phyloP scores from a whole-genome alignment of 2,888 invertebrate species.

The Argyresthia albistria region DNA sequence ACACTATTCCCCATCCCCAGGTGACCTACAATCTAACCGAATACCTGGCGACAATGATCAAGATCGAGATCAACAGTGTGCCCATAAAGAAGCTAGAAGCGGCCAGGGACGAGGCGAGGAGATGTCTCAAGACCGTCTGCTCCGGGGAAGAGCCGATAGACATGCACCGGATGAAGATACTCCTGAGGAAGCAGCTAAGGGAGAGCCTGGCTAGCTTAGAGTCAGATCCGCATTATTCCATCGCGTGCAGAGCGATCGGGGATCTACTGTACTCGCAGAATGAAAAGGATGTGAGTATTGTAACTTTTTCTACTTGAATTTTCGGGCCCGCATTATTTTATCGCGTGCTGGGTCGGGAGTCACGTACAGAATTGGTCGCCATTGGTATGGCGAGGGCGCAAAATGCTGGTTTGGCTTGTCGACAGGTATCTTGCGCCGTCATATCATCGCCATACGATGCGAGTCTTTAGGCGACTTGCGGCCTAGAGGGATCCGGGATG shows the following conservation, averaged over 20 bases:
- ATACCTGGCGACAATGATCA: slow-evolving; percentile 80
- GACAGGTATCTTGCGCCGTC: too few relatives aligned
- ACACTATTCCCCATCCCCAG: slow-evolving; percentile 36
- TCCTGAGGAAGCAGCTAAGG: slow-evolving; percentile 80
- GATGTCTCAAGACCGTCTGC: slow-evolving; percentile 29
- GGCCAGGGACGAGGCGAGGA: slow-evolving; percentile 72
- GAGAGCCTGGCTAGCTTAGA: slow-evolving; percentile 82
- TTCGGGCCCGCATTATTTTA: too few relatives aligned
- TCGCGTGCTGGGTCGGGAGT: too few relatives aligned
- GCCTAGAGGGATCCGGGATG: too few relatives aligned
- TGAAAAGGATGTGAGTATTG: slow-evolving; percentile 81
- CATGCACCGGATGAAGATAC: slow-evolving; percentile 80
- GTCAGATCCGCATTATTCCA: slow-evolving; percentile 80
- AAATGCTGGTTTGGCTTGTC: too few relatives aligned
- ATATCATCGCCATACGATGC: too few relatives aligned
- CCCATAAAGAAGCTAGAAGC: slow-evolving; percentile 76
- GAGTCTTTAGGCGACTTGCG: too few relatives aligned
- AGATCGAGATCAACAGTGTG: slow-evolving; percentile 82
- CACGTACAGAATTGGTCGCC: too few relatives aligned
- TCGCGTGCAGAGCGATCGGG: slow-evolving; percentile 84
- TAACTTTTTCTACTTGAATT: too few relatives aligned
- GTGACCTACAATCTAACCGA: slow-evolving; percentile 79
- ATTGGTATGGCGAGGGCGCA: too few relatives aligned
- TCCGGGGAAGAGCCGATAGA: slow-evolving; percentile 73
- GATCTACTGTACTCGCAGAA: slow-evolving; percentile 87